Percentiles rank a stretch among this genome's conserved stretches.
Evolutionary conservation across 2,797 vertebrate genomes (phyloP).

Genomic region (Orestias chungarensis): DNA sequence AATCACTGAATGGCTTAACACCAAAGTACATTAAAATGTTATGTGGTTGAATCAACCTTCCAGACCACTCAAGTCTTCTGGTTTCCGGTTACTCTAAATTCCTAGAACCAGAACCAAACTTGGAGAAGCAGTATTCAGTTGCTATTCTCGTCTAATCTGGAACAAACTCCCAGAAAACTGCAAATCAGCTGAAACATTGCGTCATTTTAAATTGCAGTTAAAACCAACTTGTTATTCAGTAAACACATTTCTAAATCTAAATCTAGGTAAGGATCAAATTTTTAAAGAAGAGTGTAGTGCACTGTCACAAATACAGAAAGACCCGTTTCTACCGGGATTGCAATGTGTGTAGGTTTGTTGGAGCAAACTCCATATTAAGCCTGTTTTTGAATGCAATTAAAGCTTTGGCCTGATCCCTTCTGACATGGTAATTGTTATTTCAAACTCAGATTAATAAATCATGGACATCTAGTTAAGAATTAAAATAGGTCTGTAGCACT

Average conservation of each 20-base stretch:
- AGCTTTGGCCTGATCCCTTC: conserved; percentile 87
- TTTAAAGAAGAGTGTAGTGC: conserved; percentile 43
- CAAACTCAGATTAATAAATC: conserved; percentile 95
- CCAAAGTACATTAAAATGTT: no score
- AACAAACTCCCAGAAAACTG: no score
- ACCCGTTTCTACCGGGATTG: conserved; percentile 49
- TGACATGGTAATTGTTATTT: conserved; percentile 94
- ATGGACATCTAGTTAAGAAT: conserved; percentile 91
- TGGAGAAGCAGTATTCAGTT: no score
- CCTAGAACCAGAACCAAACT: no score
- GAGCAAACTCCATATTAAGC: conserved; percentile 73
- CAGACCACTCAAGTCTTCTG: no score
- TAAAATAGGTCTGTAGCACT: conserved; percentile 85
- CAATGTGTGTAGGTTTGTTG: conserved; percentile 51
- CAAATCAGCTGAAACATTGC: no score
- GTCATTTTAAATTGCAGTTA: no score
- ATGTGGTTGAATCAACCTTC: no score
- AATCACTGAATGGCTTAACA: no score
- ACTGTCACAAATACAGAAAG: conserved; percentile 42
- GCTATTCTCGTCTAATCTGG: no score
- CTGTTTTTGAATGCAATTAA: conserved; percentile 91
- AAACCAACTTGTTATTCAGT: no score
- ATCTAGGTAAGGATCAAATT: conserved; percentile 27
- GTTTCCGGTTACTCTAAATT: no score
- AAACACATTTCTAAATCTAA: not conserved